Evolutionary conservation across 2,797 vertebrate genomes (phyloP).

Genomic region (Anguilla megastoma): DNA sequence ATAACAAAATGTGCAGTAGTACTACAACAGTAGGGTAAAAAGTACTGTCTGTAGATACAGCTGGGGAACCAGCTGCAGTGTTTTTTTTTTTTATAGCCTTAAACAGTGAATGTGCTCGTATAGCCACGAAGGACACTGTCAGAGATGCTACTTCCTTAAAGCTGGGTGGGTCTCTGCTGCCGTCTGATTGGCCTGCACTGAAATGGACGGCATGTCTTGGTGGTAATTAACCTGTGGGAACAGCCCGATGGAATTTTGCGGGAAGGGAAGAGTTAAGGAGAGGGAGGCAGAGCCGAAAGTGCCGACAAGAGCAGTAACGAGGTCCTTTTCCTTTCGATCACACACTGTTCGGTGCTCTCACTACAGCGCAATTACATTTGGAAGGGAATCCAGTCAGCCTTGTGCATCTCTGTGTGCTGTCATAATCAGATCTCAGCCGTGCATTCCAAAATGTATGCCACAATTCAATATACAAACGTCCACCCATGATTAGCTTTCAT

Average conservation of each 20-base stretch:
- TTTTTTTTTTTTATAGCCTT: neutral
- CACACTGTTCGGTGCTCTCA: neutral
- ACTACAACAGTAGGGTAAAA: neutral
- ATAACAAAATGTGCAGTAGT: neutral
- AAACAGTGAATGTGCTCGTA: neutral
- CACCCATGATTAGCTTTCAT: neutral
- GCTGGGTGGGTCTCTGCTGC: neutral
- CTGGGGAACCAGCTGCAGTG: neutral
- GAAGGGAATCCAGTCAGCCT: constrained; percentile 2
- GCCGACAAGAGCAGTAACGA: neutral
- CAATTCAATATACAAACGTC: neutral
- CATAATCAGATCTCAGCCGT: no score
- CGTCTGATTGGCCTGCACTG: neutral
- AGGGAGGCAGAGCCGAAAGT: constrained; percentile 2
- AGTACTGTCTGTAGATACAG: neutral
- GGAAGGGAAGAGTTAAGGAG: neutral
- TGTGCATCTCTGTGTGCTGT: no score
- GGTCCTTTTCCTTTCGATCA: constrained; percentile 12
- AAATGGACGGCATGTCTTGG: neutral
- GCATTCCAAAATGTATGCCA: neutral
- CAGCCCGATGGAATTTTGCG: neutral
- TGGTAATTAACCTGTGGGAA: constrained; percentile 5
- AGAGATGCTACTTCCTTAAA: neutral
- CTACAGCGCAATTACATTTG: neutral
- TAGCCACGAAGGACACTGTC: neutral